Conservation (phyloP, 2,888 invertebrate genomes). For the Pollenia angustigena region DNA sequence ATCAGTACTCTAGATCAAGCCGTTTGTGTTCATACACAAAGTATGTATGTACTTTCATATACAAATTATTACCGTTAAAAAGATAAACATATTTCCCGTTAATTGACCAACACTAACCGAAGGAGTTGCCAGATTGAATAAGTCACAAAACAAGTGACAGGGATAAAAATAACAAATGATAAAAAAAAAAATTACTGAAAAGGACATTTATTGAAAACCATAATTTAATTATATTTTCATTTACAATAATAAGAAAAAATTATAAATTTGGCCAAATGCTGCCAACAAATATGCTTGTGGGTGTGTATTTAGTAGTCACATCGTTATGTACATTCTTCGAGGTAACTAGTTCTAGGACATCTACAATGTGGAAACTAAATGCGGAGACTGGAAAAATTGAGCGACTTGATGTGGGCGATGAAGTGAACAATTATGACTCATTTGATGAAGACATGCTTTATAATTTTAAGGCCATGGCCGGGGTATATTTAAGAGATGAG, state of each 20-base stretch:
- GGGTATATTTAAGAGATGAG: constrained; percentile 85
- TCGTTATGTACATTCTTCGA: constrained; percentile 81
- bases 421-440: background rate
- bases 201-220: constrained; percentile 37
- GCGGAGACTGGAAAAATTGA: constrained; percentile 91
- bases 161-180: constrained; percentile 46
- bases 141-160: constrained; percentile 29
- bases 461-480: constrained; percentile 68
- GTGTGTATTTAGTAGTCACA: constrained; percentile 76
- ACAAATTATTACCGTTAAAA: constrained; percentile 39
- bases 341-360: constrained; percentile 91
- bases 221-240: constrained; percentile 5
- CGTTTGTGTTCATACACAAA: too few relatives aligned
- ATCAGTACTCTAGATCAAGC: too few relatives aligned
- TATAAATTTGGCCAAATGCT: constrained; percentile 26
- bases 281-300: constrained; percentile 55
- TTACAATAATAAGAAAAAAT: background rate
- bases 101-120: constrained; percentile 20
- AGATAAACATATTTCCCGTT: background rate
- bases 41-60: background rate
- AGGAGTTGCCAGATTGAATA: constrained; percentile 38
- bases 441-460: constrained; percentile 54
- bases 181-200: constrained; percentile 32
- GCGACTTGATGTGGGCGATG: constrained; percentile 41
- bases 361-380: constrained; percentile 93